Conservation (phyloP, 2,797 vertebrate species). For the Cyclopterus lumpus region DNA sequence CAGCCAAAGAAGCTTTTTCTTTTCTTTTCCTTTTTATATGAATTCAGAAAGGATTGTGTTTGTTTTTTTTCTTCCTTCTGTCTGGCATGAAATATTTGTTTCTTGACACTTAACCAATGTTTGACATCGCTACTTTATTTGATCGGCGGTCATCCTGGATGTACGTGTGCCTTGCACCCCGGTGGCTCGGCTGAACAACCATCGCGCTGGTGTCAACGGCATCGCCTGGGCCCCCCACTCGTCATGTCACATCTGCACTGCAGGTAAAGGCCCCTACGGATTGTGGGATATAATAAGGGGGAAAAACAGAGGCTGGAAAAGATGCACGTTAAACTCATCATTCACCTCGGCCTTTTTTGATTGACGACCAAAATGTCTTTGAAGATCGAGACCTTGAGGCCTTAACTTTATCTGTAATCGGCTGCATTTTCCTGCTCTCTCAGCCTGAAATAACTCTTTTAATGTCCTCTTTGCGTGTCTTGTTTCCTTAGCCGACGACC, state of each 20-base stretch:
- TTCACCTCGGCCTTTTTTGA: background rate
- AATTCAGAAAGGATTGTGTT: too few species aligned
- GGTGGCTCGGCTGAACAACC: constrained; percentile 98
- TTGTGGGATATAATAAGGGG: background rate
- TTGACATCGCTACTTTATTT: constrained; percentile 17
- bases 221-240: constrained; percentile 99
- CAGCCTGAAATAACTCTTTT: background rate
- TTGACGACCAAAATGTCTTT: background rate
- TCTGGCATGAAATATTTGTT: background rate
- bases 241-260: constrained; percentile 99
- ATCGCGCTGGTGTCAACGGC: constrained; percentile 97
- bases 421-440: too few species aligned
- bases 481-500: constrained; percentile 90
- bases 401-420: background rate
- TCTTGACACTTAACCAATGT: background rate
- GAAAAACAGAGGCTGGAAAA: too few species aligned
- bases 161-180: constrained; percentile 98
- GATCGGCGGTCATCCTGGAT: constrained; percentile 96
- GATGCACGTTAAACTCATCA: background rate
- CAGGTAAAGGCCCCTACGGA: constrained; percentile 82
- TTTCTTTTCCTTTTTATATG: too few species aligned
- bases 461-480: background rate
- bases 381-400: background rate
- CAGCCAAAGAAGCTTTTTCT: too few species aligned
- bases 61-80: background rate